Percentiles rank a stretch among this genome's conserved stretches.
phyloP scores from a whole-genome alignment of 2,888 invertebrate species.

The Reticulitermes lucifugus region DNA sequence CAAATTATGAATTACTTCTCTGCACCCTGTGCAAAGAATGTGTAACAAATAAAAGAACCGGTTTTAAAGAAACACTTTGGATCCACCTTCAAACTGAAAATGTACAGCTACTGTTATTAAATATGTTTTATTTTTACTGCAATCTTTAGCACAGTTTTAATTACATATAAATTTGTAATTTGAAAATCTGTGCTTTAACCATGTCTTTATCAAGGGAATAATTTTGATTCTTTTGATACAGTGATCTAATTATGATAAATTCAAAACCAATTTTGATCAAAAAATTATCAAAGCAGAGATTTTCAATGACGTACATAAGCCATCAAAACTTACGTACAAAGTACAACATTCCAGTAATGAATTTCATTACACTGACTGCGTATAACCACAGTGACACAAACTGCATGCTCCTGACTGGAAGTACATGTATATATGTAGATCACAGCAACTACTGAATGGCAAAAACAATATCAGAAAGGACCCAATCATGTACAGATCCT shows the following conservation, averaged over 20 bases:
- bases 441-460: neutral
- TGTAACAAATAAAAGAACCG: no score
- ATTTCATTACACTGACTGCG: conserved; percentile 10
- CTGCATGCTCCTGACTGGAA: neutral
- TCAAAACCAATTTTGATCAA: neutral
- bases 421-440: neutral
- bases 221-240: neutral
- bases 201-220: neutral
- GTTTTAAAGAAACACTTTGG: no score
- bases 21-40: no score
- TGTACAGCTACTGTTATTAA: no score
- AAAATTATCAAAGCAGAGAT: conserved; percentile 23
- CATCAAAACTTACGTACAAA: neutral
- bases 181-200: conserved; percentile 26
- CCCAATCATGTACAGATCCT: neutral
- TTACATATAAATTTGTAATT: conserved; percentile 33
- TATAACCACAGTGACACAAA: conserved; percentile 1
- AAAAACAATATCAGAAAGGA: neutral
- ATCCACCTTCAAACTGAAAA: no score
- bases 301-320: conserved; percentile 26
- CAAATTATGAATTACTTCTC: no score
- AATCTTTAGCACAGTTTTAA: neutral
- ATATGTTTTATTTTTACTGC: conserved; percentile 24
- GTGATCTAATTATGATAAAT: neutral
- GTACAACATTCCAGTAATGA: conserved; percentile 24